Evolutionary conservation across 1,140 invertebrate species (phyloP).

Genomic region (Drosophila nannoptera): DNA sequence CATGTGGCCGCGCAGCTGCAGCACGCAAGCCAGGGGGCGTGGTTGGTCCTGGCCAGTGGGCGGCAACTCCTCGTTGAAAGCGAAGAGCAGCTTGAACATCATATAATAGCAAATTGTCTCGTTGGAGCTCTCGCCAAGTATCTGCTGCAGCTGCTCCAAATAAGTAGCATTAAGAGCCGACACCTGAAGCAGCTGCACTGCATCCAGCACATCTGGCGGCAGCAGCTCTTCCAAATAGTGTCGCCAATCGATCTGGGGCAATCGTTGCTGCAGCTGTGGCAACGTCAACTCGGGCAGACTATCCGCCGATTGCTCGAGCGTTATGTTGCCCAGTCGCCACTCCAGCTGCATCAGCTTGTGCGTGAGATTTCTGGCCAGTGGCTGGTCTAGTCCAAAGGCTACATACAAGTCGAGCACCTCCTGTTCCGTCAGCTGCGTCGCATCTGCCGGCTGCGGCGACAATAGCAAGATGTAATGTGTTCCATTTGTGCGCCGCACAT

Average conservation of each 20-base stretch:
- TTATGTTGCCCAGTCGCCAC: constrained; percentile 35
- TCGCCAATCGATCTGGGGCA: constrained; percentile 53
- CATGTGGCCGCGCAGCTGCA: constrained; percentile 51
- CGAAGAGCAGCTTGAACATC: constrained; percentile 61
- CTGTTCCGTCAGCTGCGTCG: constrained; percentile 5
- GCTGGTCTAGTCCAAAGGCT: constrained; percentile 44
- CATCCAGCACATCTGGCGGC: constrained; percentile 8
- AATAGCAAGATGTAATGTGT: constrained; percentile 47
- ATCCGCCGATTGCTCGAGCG: constrained; percentile 3
- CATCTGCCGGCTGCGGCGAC: constrained; percentile 16
- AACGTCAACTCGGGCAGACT: constrained; percentile 31
- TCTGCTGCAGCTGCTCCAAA: constrained; percentile 35
- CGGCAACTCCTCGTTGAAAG: constrained; percentile 47
- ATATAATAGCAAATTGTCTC: constrained; percentile 62
- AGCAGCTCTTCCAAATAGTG: constrained; percentile 42
- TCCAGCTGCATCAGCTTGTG: constrained; percentile 46
- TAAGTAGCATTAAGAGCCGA: constrained; percentile 30
- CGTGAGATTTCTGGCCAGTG: constrained; percentile 39
- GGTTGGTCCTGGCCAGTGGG: background rate
- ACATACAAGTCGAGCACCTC: constrained; percentile 40
- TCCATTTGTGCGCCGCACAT: constrained; percentile 51
- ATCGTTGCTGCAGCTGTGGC: constrained; percentile 25
- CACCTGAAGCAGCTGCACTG: constrained; percentile 42
- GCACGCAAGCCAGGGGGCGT: constrained; percentile 31
- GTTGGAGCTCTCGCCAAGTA: constrained; percentile 41